A percentile compares a stretch with the other conserved stretches of the same genome.
phyloP scores from a whole-genome alignment of 1,140 invertebrate genomes.

The Drosophila mauritiana region DNA sequence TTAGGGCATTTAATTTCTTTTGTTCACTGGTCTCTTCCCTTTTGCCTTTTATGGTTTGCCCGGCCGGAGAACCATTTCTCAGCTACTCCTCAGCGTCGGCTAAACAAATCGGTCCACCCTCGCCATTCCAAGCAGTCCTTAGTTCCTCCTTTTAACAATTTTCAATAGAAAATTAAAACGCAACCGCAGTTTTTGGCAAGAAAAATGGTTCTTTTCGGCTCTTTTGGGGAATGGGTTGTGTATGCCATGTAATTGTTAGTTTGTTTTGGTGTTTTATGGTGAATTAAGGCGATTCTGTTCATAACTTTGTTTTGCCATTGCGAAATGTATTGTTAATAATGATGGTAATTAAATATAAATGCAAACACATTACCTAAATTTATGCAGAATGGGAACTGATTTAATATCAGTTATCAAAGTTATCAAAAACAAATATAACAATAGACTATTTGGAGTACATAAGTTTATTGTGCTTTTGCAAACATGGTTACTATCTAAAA shows the following conservation, averaged over 20 bases:
- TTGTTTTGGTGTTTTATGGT: constrained; percentile 6
- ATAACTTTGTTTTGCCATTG: constrained; percentile 46
- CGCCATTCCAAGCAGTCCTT: constrained; percentile 21
- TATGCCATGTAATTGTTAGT: constrained; percentile 66
- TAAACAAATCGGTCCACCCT: constrained; percentile 69
- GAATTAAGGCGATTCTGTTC: constrained; percentile 7
- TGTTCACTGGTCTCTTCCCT: constrained; percentile 71
- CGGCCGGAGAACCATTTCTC: constrained; percentile 18
- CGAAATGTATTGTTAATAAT: neutral
- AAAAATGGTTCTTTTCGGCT: constrained; percentile 67
- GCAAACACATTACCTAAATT: too few species aligned
- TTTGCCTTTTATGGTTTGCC: constrained; percentile 60
- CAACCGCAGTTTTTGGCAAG: constrained; percentile 67
- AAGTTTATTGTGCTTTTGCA: neutral
- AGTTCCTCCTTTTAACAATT: constrained; percentile 72
- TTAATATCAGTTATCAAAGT: too few species aligned
- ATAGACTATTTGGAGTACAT: too few species aligned
- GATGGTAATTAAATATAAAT: neutral
- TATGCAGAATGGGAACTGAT: too few species aligned
- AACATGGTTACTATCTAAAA: neutral
- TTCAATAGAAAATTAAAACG: constrained; percentile 83
- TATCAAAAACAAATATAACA: neutral
- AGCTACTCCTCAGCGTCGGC: constrained; percentile 23
- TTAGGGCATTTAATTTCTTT: constrained; percentile 83
- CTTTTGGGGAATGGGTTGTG: constrained; percentile 24